phyloP scores from a whole-genome alignment of 2,888 invertebrate genomes.

The Coleophora deauratella region DNA sequence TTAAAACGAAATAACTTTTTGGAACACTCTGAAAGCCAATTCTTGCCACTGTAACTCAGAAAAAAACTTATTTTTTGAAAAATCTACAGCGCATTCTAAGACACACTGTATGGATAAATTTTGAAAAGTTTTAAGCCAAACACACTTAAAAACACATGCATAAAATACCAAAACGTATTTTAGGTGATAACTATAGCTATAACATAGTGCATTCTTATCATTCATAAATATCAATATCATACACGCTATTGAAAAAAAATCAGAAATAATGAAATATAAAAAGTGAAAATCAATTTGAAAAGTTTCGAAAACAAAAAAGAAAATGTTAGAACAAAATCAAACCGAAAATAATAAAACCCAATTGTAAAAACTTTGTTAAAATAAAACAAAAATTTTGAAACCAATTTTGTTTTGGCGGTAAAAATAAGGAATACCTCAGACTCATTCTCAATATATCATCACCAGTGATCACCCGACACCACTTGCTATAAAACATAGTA shows the following conservation, averaged over 20 bases:
- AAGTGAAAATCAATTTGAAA: conserved; percentile 17
- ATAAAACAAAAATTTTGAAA: conserved; percentile 17
- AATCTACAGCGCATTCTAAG: background rate
- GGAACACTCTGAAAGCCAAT: no score
- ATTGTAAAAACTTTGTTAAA: conserved; percentile 17
- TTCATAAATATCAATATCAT: conserved; percentile 19
- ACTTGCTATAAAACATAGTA: conserved; percentile 60
- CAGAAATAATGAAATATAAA: conserved; percentile 10
- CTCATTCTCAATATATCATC: conserved; percentile 86
- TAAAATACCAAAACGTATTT: conserved; percentile 9
- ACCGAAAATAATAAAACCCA: conserved; percentile 9
- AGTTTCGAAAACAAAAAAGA: conserved; percentile 8
- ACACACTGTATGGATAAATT: conserved; percentile 5
- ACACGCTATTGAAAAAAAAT: conserved; percentile 17
- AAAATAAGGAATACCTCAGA: conserved; percentile 73
- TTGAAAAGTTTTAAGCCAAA: conserved; percentile 15
- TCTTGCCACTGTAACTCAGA: no score
- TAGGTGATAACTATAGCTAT: conserved; percentile 18
- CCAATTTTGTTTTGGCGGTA: conserved; percentile 16
- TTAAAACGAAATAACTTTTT: no score
- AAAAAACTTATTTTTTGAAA: no score
- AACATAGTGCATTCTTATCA: conserved; percentile 23
- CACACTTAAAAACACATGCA: conserved; percentile 18
- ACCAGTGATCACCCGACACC: conserved; percentile 77
- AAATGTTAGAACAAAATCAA: conserved; percentile 10